Evolutionary conservation across 23 tunicate genomes (phyloP), one percentile per base, ranked within the genome.

Genomic region (Trididemnum nubilum): DNA sequence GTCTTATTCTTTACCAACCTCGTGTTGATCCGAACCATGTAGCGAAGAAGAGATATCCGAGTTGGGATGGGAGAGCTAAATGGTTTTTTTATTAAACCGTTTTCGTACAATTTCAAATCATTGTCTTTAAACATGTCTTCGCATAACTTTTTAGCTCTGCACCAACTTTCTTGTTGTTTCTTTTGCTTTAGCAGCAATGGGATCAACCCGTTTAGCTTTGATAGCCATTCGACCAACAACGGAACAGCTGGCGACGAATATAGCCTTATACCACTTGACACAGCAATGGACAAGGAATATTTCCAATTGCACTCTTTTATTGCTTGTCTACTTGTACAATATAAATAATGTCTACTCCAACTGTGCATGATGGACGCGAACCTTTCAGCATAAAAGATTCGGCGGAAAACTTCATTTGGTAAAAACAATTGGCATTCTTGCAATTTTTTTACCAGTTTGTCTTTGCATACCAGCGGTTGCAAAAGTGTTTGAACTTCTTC

Each of bases 51-150:
- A 12, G 9, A 34, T 30, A 85, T 50, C 33, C 70, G 82, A 0
- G 73, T 19, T 3, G 30, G 22, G n/a, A 40, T 36, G 0, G 24
- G 12, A 4, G 75, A 49, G 30, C 82, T 77, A 21, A 35, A 29
- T 1, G 52, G 63, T 33, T 85, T 59, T 24, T 63, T 37, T 5
- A 85, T 22, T 24, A 85, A n/a, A 7, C 89, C 89, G 50, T 85
- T 36, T 49, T 85, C 82, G 35, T 64, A 76, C n/a, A n/a, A 9
- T 7, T 7, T 7, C 4, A 18, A 21, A 15, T 63, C 28, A 15
- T 63, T 5, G 4, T 23, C 26, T 63, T 23, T 4, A 4, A 35
- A 15, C 3, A 3, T 35, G 19, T 57, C 32, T 34, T 36, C 7
- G 64, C 36, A 59, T 26, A 61, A 59, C 37, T 61, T 60, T 32